Base-by-base conservation (phyloP, 2,797 vertebrate genomes). In the Atherinosoma microstoma region DNA sequence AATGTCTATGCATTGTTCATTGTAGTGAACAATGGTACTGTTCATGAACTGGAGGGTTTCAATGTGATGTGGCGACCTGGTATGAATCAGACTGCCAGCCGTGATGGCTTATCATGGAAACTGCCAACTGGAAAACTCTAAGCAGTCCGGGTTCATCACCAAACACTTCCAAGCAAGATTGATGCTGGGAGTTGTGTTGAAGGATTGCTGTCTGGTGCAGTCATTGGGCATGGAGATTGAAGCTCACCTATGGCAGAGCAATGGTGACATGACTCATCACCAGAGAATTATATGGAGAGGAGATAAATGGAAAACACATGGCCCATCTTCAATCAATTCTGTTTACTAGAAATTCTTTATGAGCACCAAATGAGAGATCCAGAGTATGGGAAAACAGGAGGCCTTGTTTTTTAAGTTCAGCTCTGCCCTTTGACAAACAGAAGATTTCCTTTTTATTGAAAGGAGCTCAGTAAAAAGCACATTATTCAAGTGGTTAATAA, bases 101-200 rank as follows among this genome's bases (percentile, higher is more conserved):
- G 88, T 90, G 90, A 91, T 76, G 86, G 88, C 85, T 86, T 91
- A 91, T 92, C 85, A 87, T 90, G 87, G 82, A 81, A 77, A 75
- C 89, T 90, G 89, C 93, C 91, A 89, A 76, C 88, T 86, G 66
- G 71, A 77, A 76, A 82, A 85, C 81, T 86, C 89, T 88, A 91
- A 87, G 84, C 89, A 80, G 73, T 65, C 75, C 67, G 73, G 84
- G 81, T 87, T 88, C 88, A 91, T 82, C 83, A 70, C 63, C 80
- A 78, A 83, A 75, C 60, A 83, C 86, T 85, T 84, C 85, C 82
- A 60, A 84, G 81, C 64, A 79, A 90, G 91, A 92, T 92, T 89
- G 87, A 92, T 93, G 87, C 84, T 75, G 34, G 75, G 49, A 49
- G 64, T 78, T 54, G 64, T 38, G 30, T 73, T 93, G 92, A 93